Evolutionary conservation across 2,888 invertebrate species (phyloP).

Genomic region (Noctua janthe): DNA sequence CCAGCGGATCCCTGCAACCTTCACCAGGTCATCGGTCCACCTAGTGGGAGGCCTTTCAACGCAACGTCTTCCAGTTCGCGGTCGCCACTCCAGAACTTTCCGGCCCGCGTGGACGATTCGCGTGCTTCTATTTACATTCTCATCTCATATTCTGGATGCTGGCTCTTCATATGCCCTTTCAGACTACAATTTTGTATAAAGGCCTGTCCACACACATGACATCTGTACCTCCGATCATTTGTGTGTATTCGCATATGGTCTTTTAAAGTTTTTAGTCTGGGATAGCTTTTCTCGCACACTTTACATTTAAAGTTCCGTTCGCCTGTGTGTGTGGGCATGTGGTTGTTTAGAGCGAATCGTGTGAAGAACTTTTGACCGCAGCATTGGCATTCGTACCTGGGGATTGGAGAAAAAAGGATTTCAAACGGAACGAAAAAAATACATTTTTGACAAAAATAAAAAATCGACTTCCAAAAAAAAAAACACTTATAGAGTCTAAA

Average conservation of each 20-base stretch:
- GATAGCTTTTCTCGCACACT: constrained; percentile 85
- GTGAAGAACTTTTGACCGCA: constrained; percentile 88
- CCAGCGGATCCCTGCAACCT: too few species aligned
- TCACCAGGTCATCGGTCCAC: too few species aligned
- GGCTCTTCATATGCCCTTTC: constrained; percentile 86
- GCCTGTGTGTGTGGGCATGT: constrained; percentile 86
- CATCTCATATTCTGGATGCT: constrained; percentile 82
- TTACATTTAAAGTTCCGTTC: constrained; percentile 86
- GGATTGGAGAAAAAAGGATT: not conserved
- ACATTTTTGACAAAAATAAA: not conserved
- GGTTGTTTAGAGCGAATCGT: constrained; percentile 84
- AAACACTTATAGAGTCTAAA: too few species aligned
- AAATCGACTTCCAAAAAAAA: too few species aligned
- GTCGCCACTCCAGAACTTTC: too few species aligned
- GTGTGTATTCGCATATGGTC: constrained; percentile 86
- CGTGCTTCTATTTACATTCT: constrained; percentile 9
- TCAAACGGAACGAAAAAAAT: not conserved
- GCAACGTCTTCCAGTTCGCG: too few species aligned
- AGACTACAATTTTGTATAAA: constrained; percentile 87
- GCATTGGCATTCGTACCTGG: constrained; percentile 85
- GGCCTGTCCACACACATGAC: constrained; percentile 85
- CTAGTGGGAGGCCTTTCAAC: too few species aligned
- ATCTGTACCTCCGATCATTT: constrained; percentile 82
- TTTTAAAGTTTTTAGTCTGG: constrained; percentile 83
- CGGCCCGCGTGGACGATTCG: too few species aligned